Evolutionary conservation across 2,797 vertebrate genomes (phyloP).

Genomic region (Gila robusta): DNA sequence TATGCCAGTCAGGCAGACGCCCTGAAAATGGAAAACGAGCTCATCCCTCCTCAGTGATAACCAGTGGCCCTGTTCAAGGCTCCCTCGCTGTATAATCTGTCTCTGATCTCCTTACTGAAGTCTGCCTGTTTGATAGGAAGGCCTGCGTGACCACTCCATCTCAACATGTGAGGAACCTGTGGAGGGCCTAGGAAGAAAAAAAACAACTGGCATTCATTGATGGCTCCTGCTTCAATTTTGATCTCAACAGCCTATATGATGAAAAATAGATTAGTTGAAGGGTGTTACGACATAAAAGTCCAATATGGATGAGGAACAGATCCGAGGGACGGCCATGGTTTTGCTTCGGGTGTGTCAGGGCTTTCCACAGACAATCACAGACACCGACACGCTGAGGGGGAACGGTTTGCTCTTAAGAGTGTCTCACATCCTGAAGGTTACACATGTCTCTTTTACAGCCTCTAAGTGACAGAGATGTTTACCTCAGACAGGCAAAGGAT

Average conservation of each 20-base stretch:
- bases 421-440: slow-evolving; percentile 32
- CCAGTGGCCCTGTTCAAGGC: slow-evolving; percentile 52
- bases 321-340: slow-evolving; percentile 27
- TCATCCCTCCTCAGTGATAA: slow-evolving; percentile 53
- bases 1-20: slow-evolving; percentile 50
- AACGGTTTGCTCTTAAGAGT: neutral
- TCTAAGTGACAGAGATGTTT: slow-evolving; percentile 27
- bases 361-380: slow-evolving; percentile 6
- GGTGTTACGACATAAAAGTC: slow-evolving; percentile 25
- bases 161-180: slow-evolving; percentile 52
- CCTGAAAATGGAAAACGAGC: slow-evolving; percentile 49
- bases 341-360: slow-evolving; percentile 1
- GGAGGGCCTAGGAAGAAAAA: slow-evolving; percentile 38
- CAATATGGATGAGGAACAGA: slow-evolving; percentile 48
- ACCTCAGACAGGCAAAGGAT: slow-evolving; percentile 20
- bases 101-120: slow-evolving; percentile 57
- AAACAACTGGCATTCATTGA: slow-evolving; percentile 17
- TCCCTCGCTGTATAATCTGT: slow-evolving; percentile 53
- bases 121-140: slow-evolving; percentile 54
- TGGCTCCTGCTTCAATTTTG: slow-evolving; percentile 30
- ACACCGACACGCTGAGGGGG: neutral
- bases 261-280: slow-evolving; percentile 52
- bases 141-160: slow-evolving; percentile 40
- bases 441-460: slow-evolving; percentile 18
- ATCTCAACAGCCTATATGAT: slow-evolving; percentile 45